Conservation (phyloP, 2,113 vertebrate species). For the Pleuronectes platessa region DNA sequence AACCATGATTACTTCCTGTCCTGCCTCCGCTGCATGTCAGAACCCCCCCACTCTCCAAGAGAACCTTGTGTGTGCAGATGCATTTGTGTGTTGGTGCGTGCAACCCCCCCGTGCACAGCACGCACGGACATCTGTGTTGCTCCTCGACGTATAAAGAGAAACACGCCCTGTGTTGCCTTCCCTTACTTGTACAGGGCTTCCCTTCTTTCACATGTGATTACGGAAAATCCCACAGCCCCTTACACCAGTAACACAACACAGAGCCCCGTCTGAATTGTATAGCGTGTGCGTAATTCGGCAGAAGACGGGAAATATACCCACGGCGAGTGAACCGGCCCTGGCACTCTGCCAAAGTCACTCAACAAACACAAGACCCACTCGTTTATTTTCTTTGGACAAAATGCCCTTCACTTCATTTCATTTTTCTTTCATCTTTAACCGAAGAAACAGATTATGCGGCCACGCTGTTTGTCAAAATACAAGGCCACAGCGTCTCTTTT, state of each 20-base stretch:
- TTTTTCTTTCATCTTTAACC: constrained; percentile 13
- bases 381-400: constrained; percentile 52
- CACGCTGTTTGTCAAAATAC: constrained; percentile 7
- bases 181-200: constrained; percentile 67
- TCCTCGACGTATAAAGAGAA: constrained; percentile 63
- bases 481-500: constrained; percentile 30
- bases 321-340: constrained; percentile 51
- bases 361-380: constrained; percentile 25
- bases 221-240: constrained; percentile 74
- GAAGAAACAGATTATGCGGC: background rate
- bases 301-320: constrained; percentile 57
- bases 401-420: background rate
- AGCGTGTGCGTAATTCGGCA: constrained; percentile 73
- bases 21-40: constrained; percentile 66
- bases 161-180: constrained; percentile 53
- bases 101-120: constrained; percentile 21
- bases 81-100: constrained; percentile 15
- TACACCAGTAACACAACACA: constrained; percentile 63
- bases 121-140: constrained; percentile 71
- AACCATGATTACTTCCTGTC: constrained; percentile 86
- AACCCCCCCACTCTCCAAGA: constrained; percentile 10
- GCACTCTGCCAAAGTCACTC: constrained; percentile 48
- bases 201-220: constrained; percentile 77
- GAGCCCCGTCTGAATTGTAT: constrained; percentile 65
- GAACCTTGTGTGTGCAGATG: constrained; percentile 36